Percentiles rank a stretch among this genome's conserved stretches.
phyloP scores from a whole-genome alignment of 2,888 invertebrate genomes.

The Coelopa pilipes region DNA sequence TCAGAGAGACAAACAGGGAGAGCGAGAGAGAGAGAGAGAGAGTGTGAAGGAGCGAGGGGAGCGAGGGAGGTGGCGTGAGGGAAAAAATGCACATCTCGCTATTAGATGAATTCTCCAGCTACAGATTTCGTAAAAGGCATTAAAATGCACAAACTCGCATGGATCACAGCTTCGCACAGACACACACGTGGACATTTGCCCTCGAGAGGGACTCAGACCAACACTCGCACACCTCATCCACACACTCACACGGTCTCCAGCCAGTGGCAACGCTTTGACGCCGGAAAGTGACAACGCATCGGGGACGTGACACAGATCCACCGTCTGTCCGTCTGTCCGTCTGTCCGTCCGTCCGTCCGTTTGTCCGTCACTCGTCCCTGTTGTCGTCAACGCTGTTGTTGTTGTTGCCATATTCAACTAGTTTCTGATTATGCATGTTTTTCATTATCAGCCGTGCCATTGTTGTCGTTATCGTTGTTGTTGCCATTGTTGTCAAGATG shows the following conservation, averaged over 20 bases:
- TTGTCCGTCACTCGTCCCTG: conserved; percentile 6
- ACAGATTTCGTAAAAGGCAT: no score
- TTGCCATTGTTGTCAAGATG: neutral
- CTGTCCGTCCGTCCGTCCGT: conserved; percentile 28
- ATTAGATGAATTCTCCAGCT: no score
- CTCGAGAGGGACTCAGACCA: neutral
- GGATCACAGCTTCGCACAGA: conserved; percentile 10
- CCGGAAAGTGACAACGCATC: conserved; percentile 35
- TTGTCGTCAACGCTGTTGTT: conserved; percentile 6
- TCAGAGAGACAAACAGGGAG: no score
- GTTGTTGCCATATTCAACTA: conserved; percentile 13
- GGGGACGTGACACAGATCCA: conserved; percentile 41
- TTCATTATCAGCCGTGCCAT: neutral
- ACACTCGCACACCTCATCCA: no score
- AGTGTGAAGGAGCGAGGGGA: no score
- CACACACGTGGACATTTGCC: conserved; percentile 33
- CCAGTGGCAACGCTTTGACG: conserved; percentile 18
- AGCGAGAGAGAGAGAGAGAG: no score
- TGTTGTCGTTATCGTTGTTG: conserved; percentile 11
- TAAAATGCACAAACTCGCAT: no score
- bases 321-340: conserved; percentile 31
- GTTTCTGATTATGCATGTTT: conserved; percentile 1
- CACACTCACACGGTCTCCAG: no score
- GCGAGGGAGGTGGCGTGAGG: no score
- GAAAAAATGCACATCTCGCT: no score